Evolutionary conservation across 92 coral and sea anemone species (phyloP), one percentile per base, ranked within the genome.

Genomic region (Parazoanthus atlanticus): DNA sequence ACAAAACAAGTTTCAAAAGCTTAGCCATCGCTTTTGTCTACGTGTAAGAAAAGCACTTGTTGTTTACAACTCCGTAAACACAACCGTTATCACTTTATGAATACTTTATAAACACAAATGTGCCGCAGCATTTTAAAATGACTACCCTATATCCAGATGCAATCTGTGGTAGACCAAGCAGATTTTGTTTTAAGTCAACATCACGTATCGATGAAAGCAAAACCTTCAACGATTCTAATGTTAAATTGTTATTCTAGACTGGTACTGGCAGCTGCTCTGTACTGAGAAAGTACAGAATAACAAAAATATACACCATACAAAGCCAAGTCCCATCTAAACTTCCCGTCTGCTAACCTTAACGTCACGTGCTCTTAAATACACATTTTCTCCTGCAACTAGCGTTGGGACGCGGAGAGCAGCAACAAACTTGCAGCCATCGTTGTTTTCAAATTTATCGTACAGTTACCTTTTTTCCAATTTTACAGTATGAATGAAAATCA

Each of bases 11-110:
- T 58, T 61, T 52, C 10, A 56, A 34, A 17, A 65, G 58, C 71
- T 65, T 8, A 33, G 43, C 13, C 56, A 21, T 56, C 29, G n/a
- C 72, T 75, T 58, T 81, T 81, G 72, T 81, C 85, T 61, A 0
- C 71, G 73, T 61, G 73, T 11, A 31, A 32, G 85, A 32, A 81
- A 81, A 61, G 65, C 74, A 81, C 85, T 52, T 52, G 40, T 28
- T 49, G 67, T 79, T 31, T 61, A 61, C 11, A 61, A 23, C 8
- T 81, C 41, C 25, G 34, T 32, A 61, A 81, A 32, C 49, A 81
- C 17, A 61, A 81, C 54, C 52, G 66, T 47, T 47, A 16, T 49
- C 64, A 31, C 83, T 79, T 32, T 19, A 81, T 64, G 34, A 19
- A 54, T 61, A 29, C 33, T 54, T 61, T 61, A 58, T 81, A 61